Base-by-base conservation (phyloP, 2,888 invertebrate genomes). In the Hydriomena furcata region DNA sequence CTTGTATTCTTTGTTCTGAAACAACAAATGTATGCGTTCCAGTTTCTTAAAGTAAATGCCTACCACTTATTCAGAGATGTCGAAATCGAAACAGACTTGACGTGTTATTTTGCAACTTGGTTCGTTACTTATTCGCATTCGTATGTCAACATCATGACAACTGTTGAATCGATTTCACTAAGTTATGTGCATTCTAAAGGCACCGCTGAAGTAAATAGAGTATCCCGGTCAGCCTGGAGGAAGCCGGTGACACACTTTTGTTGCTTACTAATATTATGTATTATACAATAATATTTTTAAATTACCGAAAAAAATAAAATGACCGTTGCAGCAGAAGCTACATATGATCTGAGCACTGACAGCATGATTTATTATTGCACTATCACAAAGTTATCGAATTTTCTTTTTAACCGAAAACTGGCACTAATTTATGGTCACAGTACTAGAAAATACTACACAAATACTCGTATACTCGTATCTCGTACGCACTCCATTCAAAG, bases 71-170 rank as follows among this genome's bases (percentile, higher is more conserved):
- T 49, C 51, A 49, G 49, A 41, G 24, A 57, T 61, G 52, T 61
- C 49, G 58, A 53, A 61, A 61, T 57, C 41, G 47, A 57, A 55
- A 59, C 61, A 41, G 51, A 53, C 55, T 53, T 57, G 58, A 59
- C 55, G 53, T 57, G 56, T 42, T 51, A 54, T 61, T 61, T 56
- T 59, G 57, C 57, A 55, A 59, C 47, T 32, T 43, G 35, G 37
- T 54, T 59, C 53, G 55, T 59, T 59, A 55, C 57, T 55, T 55
- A 61, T 55, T 59, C 55, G 49, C 55, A 53, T 52, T 55, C 51
- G 38, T 51, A 56, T 61, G 57, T 57, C 57, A 57, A 57, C 57
- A 53, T 58, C 55, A 55, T 54, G 56, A 57, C 52, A 55, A 55
- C 47, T 32, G 45, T 36, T 55, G 55, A 55, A 61, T 57, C 50